Evolutionary conservation across 1,140 invertebrate genomes (phyloP).

Genomic region (Mizuhopecten yessoensis): DNA sequence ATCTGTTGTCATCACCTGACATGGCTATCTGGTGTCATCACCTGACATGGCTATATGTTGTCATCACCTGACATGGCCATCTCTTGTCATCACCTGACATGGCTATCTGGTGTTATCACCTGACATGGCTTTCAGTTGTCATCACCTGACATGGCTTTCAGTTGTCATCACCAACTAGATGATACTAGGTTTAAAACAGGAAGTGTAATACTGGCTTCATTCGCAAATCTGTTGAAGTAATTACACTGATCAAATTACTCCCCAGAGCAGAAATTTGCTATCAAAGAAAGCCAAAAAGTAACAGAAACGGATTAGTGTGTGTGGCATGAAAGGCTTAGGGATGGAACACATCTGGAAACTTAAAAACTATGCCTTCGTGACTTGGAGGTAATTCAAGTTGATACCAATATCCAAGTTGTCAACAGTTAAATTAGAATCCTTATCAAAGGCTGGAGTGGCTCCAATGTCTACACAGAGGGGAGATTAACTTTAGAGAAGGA

Average conservation of each 20-base stretch:
- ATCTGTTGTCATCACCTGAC: neutral
- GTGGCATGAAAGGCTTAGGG: neutral
- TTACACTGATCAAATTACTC: constrained; percentile 19
- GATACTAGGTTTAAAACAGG: too few species aligned
- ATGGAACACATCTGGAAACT: neutral
- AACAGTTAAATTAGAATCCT: constrained; percentile 35
- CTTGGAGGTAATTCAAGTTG: neutral
- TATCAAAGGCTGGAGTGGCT: neutral
- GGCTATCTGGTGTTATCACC: too few species aligned
- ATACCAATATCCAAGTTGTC: constrained; percentile 33
- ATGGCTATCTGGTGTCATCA: too few species aligned
- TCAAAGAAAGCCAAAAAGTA: neutral
- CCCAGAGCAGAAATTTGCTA: neutral
- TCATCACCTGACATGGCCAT: too few species aligned
- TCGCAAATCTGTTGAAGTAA: neutral
- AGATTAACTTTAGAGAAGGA: neutral
- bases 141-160: too few species aligned
- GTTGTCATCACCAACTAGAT: too few species aligned
- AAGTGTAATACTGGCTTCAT: neutral
- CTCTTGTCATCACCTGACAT: too few species aligned
- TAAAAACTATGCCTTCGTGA: neutral
- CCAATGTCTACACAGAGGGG: neutral
- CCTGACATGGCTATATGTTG: too few species aligned
- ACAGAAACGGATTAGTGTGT: neutral
- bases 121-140: too few species aligned